Evolutionary conservation across 2,797 vertebrate species (phyloP).

Genomic region (Microctenopoma steveboyesi): DNA sequence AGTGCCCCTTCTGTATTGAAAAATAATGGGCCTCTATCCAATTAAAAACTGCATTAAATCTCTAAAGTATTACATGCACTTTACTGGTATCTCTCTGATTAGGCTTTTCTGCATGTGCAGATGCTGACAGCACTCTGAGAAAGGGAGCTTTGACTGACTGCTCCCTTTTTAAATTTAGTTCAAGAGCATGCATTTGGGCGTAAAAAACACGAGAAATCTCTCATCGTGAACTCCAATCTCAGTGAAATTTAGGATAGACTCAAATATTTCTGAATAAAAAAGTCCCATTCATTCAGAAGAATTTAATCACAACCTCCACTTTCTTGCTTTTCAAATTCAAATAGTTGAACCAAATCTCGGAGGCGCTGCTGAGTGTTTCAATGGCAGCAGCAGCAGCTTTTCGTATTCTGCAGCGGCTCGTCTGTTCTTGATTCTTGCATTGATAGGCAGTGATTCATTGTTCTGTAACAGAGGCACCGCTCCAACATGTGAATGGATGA

Average conservation of each 20-base stretch:
- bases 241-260: slow-evolving; percentile 5
- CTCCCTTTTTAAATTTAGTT: slow-evolving; percentile 73
- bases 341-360: no score
- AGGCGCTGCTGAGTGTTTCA: no score
- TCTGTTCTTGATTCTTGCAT: slow-evolving; percentile 65
- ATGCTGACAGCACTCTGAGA: slow-evolving; percentile 83
- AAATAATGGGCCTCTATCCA: slow-evolving; percentile 91
- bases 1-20: slow-evolving; percentile 90
- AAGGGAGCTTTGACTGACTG: slow-evolving; percentile 74
- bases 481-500: slow-evolving; percentile 77
- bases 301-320: no score
- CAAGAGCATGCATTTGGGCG: slow-evolving; percentile 42
- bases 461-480: slow-evolving; percentile 68
- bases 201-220: slow-evolving; percentile 9
- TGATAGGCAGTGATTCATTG: slow-evolving; percentile 78
- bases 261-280: background rate
- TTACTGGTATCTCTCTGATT: slow-evolving; percentile 88
- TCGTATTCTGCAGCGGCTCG: slow-evolving; percentile 55
- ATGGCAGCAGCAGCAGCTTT: slow-evolving; percentile 16
- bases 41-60: slow-evolving; percentile 92
- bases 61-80: slow-evolving; percentile 90
- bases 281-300: background rate
- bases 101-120: slow-evolving; percentile 87
- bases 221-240: slow-evolving; percentile 29
- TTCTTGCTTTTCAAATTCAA: no score